phyloP scores from a whole-genome alignment of 2,797 vertebrate species.

The Chelonia mydas region DNA sequence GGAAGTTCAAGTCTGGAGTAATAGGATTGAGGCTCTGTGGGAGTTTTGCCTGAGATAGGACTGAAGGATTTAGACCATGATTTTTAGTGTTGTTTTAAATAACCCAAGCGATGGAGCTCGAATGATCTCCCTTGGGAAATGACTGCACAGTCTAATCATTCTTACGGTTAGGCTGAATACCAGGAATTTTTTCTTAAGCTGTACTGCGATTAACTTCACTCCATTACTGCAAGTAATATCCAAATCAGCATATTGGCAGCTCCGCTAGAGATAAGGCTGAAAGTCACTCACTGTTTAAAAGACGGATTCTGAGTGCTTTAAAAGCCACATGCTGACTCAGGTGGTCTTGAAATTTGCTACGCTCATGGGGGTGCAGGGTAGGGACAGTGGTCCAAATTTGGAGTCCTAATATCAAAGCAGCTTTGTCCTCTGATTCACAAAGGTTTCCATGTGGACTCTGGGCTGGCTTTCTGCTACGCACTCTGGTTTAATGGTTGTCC shows the following conservation, averaged over 20 bases:
- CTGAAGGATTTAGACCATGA: neutral
- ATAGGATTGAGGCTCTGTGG: neutral
- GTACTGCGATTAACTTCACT: neutral
- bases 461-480: neutral
- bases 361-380: neutral
- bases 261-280: neutral
- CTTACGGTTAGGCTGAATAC: neutral
- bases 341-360: neutral
- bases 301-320: neutral
- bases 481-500: neutral
- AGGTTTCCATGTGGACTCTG: neutral
- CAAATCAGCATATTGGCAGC: neutral
- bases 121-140: neutral
- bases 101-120: neutral
- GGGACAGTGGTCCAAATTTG: neutral
- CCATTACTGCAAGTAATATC: neutral
- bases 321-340: neutral
- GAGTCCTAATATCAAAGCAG: neutral
- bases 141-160: neutral
- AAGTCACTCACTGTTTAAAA: neutral
- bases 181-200: neutral
- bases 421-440: neutral
- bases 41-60: neutral
- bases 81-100: neutral
- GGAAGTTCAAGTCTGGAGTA: neutral